A percentile compares a stretch with the other conserved stretches of the same genome.
Evolutionary conservation across 2,797 vertebrate genomes (phyloP).

Genomic region (Coregonus ussuriensis): DNA sequence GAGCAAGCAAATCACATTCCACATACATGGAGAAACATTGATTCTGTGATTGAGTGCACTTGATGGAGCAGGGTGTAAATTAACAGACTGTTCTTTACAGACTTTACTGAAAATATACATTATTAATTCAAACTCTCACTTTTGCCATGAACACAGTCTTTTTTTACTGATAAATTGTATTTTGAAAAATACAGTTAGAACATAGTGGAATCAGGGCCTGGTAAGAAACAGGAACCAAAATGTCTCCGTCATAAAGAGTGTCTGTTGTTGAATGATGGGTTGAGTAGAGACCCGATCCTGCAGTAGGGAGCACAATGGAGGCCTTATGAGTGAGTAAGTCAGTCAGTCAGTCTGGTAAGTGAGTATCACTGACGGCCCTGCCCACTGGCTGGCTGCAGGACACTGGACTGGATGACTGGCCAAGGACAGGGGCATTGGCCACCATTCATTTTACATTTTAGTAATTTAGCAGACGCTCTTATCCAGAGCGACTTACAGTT

Average conservation of each 20-base stretch:
- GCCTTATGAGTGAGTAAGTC: conserved; percentile 75
- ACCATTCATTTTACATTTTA: too few species aligned
- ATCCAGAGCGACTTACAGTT: too few species aligned
- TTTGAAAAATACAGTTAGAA: too few species aligned
- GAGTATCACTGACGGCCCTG: conserved; percentile 56
- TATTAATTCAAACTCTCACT: too few species aligned
- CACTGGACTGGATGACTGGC: conserved; percentile 51
- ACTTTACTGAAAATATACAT: too few species aligned
- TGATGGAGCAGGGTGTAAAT: conserved; percentile 10
- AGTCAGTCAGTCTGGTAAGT: conserved; percentile 26
- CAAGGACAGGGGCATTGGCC: conserved; percentile 6
- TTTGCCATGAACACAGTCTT: too few species aligned
- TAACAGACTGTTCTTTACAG: conserved; percentile 7
- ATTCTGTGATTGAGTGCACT: conserved; percentile 37
- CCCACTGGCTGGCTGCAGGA: conserved; percentile 67
- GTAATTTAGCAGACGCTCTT: too few species aligned
- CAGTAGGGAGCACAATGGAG: conserved; percentile 73
- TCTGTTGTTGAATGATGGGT: conserved; percentile 71
- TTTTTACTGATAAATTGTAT: too few species aligned
- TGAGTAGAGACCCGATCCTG: conserved; percentile 76
- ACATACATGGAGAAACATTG: conserved; percentile 23
- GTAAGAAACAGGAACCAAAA: conserved; percentile 73
- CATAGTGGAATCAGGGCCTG: conserved; percentile 59
- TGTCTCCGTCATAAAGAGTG: conserved; percentile 76
- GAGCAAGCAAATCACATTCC: conserved; percentile 32